phyloP scores from a whole-genome alignment of 2,888 invertebrate species.

The Amblyjoppa fuscipennis region DNA sequence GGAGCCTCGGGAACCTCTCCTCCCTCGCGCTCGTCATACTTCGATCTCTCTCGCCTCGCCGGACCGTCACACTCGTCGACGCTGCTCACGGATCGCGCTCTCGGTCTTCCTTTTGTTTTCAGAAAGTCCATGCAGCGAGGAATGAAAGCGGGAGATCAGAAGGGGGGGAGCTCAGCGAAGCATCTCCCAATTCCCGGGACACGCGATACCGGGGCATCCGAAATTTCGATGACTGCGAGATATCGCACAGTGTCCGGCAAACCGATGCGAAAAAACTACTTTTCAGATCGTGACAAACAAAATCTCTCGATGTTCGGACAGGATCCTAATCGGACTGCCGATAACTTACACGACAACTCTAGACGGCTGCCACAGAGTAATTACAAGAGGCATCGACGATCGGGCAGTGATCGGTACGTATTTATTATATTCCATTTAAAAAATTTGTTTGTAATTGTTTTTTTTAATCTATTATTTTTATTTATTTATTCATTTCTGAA shows the following conservation, averaged over 20 bases:
- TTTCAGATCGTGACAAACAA: neutral
- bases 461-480: neutral
- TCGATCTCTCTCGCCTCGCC: conserved; percentile 76
- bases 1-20: conserved; percentile 65
- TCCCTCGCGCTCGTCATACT: conserved; percentile 74
- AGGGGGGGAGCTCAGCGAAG: conserved; percentile 34
- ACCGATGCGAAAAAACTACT: neutral
- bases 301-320: neutral
- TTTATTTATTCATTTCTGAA: neutral
- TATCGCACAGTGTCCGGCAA: neutral
- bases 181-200: conserved; percentile 44
- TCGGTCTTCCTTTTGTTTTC: conserved; percentile 37
- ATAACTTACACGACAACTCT: neutral
- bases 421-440: no score
- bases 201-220: conserved; percentile 20
- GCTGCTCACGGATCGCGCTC: conserved; percentile 25
- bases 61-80: conserved; percentile 61
- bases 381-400: no score
- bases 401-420: no score
- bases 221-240: conserved; percentile 5
- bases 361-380: no score
- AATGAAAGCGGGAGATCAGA: conserved; percentile 14
- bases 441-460: neutral
- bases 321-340: neutral
- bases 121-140: conserved; percentile 32